Conservation (phyloP, 2,113 vertebrate genomes). For the Tursiops truncatus region DNA sequence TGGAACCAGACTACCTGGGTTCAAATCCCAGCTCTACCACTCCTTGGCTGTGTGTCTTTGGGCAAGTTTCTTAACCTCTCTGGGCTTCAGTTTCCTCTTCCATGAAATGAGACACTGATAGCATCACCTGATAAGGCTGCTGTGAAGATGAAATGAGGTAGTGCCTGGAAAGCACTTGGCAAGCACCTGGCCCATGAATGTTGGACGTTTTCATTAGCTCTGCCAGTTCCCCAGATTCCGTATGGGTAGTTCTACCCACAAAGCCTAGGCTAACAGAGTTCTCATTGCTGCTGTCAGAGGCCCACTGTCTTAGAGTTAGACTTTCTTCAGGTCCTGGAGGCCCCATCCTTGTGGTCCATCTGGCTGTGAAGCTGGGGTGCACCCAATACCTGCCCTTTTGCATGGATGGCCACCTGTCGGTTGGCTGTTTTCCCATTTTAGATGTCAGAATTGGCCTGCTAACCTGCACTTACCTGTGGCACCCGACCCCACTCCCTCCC, state of each 20-base stretch:
- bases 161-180: not conserved
- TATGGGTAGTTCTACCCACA: not conserved
- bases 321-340: not conserved
- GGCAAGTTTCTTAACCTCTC: not conserved
- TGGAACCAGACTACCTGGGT: not conserved
- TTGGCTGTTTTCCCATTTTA: not conserved
- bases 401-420: not conserved
- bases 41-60: not conserved
- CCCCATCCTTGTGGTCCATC: not conserved
- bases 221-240: fast-evolving
- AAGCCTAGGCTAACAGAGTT: not conserved
- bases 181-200: not conserved
- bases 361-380: not conserved
- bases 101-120: not conserved
- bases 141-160: not conserved
- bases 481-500: not conserved
- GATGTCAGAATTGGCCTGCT: not conserved
- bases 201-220: not conserved
- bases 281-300: not conserved
- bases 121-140: not conserved
- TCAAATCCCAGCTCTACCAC: not conserved
- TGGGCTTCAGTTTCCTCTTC: not conserved
- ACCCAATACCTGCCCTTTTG: not conserved
- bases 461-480: not conserved
- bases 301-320: not conserved